Base-by-base conservation (phyloP, 2,888 invertebrate genomes). In the Andrena praecox region DNA sequence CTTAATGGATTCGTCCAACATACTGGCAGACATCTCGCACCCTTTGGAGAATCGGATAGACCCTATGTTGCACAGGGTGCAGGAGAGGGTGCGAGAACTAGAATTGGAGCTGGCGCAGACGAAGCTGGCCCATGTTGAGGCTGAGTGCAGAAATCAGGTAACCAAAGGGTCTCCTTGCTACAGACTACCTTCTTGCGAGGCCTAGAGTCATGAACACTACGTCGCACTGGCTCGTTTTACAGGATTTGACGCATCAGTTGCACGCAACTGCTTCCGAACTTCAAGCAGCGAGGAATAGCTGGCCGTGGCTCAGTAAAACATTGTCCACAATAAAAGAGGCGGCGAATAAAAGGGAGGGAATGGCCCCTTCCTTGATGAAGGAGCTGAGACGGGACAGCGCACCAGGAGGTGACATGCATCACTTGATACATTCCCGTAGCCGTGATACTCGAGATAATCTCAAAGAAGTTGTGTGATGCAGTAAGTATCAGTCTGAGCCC, bases 61-160 rank as follows among this genome's bases (percentile, higher is more conserved):
- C 80, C 93, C 93, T 16, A 86, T 93, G 75, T 84, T 93, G 24
- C 93, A 91, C 60, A 93, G 95, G 56, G 95, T 96, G 2, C 94
- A 96, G 87, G 96, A 96, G 90, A 95, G 97, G 85, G 96, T 98
- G 69, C 95, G 98, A 2, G 99, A 98, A 93, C 94, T 99, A 24
- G 99, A 99, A 94, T 95, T 99, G 79, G 99, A 99, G 92, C 94
- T 99, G 87, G 99, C 99, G 2, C 98, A 99, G 93, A 98, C 99
- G 0, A 99, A 99, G 94, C 95, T 99, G 86, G 99, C 98, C 0
- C 97, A 99, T 87, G 99, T 99, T 5, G 99, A 99, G 94, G 98
- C 99, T 0, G 98, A 99, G 94, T 99, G 99, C 95, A 96, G 97
- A 92, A 99, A 98, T 94, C 99, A 99, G 96, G 97, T 96, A 89